Evolutionary conservation across 2,113 vertebrate genomes (phyloP), one percentile per base, ranked within the genome.

Genomic region (Benitochromis conjunctus): DNA sequence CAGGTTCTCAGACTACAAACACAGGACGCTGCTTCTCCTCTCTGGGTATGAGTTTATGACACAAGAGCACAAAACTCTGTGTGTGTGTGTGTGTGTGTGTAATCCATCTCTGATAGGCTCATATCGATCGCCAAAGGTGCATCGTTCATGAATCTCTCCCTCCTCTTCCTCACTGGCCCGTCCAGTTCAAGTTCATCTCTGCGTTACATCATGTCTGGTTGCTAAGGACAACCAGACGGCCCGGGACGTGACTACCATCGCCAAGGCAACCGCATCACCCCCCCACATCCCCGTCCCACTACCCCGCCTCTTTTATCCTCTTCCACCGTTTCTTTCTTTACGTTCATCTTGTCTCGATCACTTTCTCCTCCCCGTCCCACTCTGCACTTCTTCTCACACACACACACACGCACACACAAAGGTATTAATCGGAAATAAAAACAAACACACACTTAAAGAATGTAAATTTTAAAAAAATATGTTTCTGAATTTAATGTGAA

Each of bases 141-240:
- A 97, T 97, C 98, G 97, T 98, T 98, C 84, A 89, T 78, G 56
- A 80, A 81, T 87, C 81, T 77, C 82, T 69, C 77, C 26, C 82
- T 83, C 91, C 85, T 96, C 97, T 97, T 87, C 84, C 92, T 94
- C 94, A 92, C 96, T 97, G 77, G 78, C 88, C 96, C 96, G 96
- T 96, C 97, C 96, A 98, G 98, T 99, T 99, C 97, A 98, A 98
- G 97, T 99, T 98, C 97, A 98, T 97, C 96, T 96, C 95, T 95
- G 95, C 97, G 97, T 98, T 98, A 98, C 98, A 98, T 98, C 98
- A 98, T 98, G 98, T 99, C 98, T 98, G 96, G 98, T 99, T 98
- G 98, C 97, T 96, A 94, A 4, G 91, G 97, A 97, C 98, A 96
- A 99, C 98, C 97, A 98, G 98, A 99, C 97, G 97, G 97, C 96